These are phyloP conservation scores for Dendrolimus punctatus DNA, from an alignment of 1,140 invertebrate species.

Conservation along the genomic window DNA sequence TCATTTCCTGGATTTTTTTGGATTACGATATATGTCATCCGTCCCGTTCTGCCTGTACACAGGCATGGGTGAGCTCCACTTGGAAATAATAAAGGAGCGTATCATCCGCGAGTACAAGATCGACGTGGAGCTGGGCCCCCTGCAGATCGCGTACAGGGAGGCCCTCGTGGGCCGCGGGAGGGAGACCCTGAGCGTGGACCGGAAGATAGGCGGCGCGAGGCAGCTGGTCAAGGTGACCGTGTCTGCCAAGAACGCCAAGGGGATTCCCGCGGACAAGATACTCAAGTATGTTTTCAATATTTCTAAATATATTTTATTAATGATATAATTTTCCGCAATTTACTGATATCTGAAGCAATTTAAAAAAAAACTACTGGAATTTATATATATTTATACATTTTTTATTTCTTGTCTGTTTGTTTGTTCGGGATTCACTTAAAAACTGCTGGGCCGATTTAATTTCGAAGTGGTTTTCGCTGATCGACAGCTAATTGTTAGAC, in stretches of 20 bases:
- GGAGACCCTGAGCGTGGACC: constrained; percentile 74
- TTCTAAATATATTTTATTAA: neutral
- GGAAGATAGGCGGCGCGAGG: constrained; percentile 75
- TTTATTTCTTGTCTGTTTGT: too few species aligned
- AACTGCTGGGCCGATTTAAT: too few species aligned
- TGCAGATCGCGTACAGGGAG: constrained; percentile 97
- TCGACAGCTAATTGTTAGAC: too few species aligned
- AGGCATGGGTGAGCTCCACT: constrained; percentile 97
- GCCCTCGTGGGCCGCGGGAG: constrained; percentile 71
- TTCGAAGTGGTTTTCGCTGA: too few species aligned
- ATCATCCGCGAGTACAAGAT: constrained; percentile 92
- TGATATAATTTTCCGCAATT: too few species aligned
- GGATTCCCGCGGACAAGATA: constrained; percentile 37
- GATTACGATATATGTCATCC: neutral
- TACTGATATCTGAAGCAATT: too few species aligned
- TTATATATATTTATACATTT: too few species aligned
- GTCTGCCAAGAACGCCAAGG: constrained; percentile 68
- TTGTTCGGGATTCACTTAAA: too few species aligned
- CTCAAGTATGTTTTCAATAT: constrained; percentile 30
- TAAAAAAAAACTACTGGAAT: too few species aligned
- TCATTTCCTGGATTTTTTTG: too few species aligned
- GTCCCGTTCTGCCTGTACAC: constrained; percentile 1
- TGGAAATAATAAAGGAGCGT: constrained; percentile 94
- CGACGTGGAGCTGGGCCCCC: constrained; percentile 91
- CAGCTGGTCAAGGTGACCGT: constrained; percentile 75